These are phyloP conservation scores for Poeciliopsis retropinna DNA, from an alignment of 2,113 vertebrate genomes.

Conservation along the genomic window DNA sequence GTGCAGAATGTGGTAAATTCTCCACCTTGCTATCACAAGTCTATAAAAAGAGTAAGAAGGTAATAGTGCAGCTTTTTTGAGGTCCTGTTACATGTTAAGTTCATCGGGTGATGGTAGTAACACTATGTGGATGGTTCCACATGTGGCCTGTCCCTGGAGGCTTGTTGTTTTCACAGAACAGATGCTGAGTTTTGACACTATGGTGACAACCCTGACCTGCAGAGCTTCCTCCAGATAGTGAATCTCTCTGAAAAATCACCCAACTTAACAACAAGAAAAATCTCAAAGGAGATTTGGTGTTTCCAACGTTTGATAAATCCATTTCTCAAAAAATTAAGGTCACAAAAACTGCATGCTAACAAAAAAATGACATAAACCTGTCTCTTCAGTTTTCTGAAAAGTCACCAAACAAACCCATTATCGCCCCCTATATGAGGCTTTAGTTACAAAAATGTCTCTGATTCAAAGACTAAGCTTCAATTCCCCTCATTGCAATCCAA, in stretches of 20 bases:
- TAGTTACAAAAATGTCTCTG: background rate
- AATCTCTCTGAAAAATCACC: background rate
- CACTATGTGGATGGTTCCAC: background rate
- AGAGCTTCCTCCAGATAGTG: constrained; percentile 7
- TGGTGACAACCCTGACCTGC: constrained; percentile 16
- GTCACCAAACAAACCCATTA: background rate
- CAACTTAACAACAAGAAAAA: background rate
- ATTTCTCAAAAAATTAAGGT: background rate
- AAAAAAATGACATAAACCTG: too few species aligned
- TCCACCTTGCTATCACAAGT: background rate
- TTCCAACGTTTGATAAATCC: background rate
- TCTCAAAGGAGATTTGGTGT: background rate
- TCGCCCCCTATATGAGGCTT: background rate
- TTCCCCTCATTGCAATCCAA: background rate
- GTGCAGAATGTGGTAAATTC: background rate
- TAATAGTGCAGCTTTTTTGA: background rate
- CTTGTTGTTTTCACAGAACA: constrained; percentile 29
- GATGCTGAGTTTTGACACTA: constrained; percentile 16
- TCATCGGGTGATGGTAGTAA: background rate
- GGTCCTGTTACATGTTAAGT: background rate
- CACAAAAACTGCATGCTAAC: background rate
- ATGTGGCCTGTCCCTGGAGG: constrained; percentile 10
- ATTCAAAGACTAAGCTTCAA: background rate
- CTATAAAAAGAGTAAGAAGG: too few species aligned
- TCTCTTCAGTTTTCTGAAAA: background rate